These are phyloP conservation scores for Pogonocherus hispidulus DNA, from an alignment of 2,888 invertebrate species.

Conservation along the genomic window DNA sequence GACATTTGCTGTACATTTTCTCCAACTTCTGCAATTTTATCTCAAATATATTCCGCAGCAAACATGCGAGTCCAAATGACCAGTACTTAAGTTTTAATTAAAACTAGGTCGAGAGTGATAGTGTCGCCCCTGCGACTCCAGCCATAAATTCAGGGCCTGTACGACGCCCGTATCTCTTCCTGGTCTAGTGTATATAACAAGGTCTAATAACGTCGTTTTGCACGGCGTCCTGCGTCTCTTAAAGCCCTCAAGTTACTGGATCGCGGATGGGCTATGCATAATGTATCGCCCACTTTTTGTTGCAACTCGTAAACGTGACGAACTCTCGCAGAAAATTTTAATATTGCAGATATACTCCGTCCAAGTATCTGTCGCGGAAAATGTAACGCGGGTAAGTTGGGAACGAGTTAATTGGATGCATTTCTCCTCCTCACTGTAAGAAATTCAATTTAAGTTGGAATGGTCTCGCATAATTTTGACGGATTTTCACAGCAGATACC, in stretches of 20 bases:
- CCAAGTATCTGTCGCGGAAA: conserved; percentile 19
- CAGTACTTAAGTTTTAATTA: conserved; percentile 21
- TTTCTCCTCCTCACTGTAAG: neutral
- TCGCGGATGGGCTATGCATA: conserved; percentile 62
- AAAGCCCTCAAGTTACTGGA: conserved; percentile 54
- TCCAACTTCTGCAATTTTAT: neutral
- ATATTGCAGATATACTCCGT: conserved; percentile 52
- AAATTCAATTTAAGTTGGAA: neutral
- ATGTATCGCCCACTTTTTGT: conserved; percentile 59
- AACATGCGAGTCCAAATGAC: conserved; percentile 16
- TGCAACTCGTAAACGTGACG: conserved; percentile 60
- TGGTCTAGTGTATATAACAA: conserved; percentile 25
- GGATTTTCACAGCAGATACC: too few species aligned
- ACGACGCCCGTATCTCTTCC: conserved; percentile 2
- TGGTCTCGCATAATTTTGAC: too few species aligned
- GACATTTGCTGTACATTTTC: neutral
- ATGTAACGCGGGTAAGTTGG: neutral
- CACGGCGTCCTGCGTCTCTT: conserved; percentile 43
- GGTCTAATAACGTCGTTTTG: conserved; percentile 42
- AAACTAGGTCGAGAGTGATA: conserved; percentile 16
- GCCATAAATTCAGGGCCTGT: conserved; percentile 27
- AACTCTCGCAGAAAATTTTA: conserved; percentile 58
- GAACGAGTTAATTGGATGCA: neutral
- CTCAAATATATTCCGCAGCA: neutral
- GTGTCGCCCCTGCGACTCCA: conserved; percentile 1